phyloP scores from a whole-genome alignment of 2,888 invertebrate genomes.

The Polymixis lichenea region DNA sequence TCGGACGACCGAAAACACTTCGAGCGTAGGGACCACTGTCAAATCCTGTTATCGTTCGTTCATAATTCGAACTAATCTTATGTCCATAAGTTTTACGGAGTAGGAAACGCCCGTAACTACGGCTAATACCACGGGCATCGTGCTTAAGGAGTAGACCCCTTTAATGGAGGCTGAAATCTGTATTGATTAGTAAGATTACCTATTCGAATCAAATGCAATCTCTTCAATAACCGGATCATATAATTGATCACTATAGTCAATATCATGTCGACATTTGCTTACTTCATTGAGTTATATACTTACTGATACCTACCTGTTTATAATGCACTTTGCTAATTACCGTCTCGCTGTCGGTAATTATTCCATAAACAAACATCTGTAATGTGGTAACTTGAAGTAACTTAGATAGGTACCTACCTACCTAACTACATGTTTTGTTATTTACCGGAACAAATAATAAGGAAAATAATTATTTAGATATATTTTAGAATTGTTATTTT shows the following conservation, averaged over 20 bases:
- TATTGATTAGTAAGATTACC: neutral
- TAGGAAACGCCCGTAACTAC: no score
- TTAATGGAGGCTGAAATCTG: conserved; percentile 9
- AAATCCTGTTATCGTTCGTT: no score
- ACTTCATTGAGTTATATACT: conserved; percentile 12
- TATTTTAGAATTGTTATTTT: neutral
- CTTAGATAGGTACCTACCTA: neutral
- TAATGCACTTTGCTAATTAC: conserved; percentile 42
- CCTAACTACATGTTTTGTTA: neutral
- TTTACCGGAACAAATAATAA: conserved; percentile 3
- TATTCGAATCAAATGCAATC: conserved; percentile 12
- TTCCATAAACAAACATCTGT: conserved; percentile 15
- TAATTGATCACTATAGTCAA: conserved; percentile 24
- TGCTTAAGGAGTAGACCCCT: neutral
- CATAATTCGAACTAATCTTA: no score
- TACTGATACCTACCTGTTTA: conserved; percentile 24
- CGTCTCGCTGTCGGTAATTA: conserved; percentile 41
- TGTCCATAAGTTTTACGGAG: no score
- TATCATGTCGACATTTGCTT: conserved; percentile 39
- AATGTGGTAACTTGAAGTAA: conserved; percentile 20
- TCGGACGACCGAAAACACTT: no score
- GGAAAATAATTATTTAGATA: conserved; percentile 20
- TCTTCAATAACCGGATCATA: conserved; percentile 16
- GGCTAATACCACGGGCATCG: no score
- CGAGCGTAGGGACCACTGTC: no score